Evolutionary conservation across 2,797 vertebrate genomes (phyloP), one percentile per base, ranked within the genome.

Genomic region (Streptopelia turtur): DNA sequence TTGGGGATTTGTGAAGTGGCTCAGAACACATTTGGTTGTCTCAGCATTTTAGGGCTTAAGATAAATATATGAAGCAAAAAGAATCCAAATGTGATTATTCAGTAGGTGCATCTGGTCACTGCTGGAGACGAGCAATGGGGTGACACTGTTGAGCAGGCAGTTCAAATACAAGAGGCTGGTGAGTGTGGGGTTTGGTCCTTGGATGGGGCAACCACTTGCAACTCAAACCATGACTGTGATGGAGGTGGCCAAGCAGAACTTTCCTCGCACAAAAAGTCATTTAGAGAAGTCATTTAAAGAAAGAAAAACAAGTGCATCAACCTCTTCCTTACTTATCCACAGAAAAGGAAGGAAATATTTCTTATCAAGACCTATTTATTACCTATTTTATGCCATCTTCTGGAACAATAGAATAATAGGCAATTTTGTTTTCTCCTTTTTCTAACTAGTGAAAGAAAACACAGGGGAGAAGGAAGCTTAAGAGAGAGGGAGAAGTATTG

Each of bases 31-130:
- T 55, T 78, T 55, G 95, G 89, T 83, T 94, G 59, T 33, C 82
- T 93, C 87, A 92, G 92, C 82, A 49, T 60, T 95, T 96, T 43
- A 49, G 55, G 41, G 43, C 5, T 84, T 83, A 87, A 89, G 56
- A 96, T 95, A 81, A 95, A 96, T 95, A 92, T 13, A 55, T 1
- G 22, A 94, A 94, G 78, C 66, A 92, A 92, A 88, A 83, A 96
- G 41, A 95, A 95, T 47, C 39, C 49, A 75, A 80, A 93, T 16
- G 11, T 39, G 28, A 89, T 75, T 91, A 37, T 64, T 94, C 74
- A 37, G 10, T 4, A 90, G 68, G n/a, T 89, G 11, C 20, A 69
- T 69, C 83, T 83, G 71, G 89, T 57, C 59, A 92, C 43, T 86
- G 64, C 66, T 74, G 70, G 8, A 45, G 61, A 78, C 50, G 12